Conservation (phyloP, 2,113 vertebrate species). For the Paracanthobrama guichenoti region DNA sequence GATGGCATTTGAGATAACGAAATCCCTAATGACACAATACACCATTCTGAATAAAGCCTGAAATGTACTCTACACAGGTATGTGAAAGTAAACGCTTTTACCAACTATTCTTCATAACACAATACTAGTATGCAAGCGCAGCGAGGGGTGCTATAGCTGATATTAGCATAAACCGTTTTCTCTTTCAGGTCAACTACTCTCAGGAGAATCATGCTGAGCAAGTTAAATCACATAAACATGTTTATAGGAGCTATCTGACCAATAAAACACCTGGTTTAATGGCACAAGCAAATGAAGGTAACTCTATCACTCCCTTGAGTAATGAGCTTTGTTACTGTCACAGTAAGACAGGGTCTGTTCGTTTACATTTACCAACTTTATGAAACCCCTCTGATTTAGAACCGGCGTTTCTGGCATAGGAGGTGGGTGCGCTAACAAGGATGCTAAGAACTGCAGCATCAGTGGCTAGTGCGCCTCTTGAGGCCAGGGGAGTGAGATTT, state of each 20-base stretch:
- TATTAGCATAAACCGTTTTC: background rate
- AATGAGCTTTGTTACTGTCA: background rate
- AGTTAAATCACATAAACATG: background rate
- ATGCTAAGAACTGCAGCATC: too few relatives aligned
- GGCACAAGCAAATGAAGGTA: background rate
- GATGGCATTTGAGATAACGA: background rate
- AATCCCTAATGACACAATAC: background rate
- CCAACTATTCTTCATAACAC: too few relatives aligned
- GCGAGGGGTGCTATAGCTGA: background rate
- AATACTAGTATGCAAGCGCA: background rate
- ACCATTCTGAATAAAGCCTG: background rate
- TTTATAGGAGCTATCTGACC: background rate
- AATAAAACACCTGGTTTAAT: background rate
- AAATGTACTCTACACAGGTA: background rate
- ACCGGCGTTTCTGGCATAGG: too few relatives aligned
- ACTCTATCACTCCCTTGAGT: background rate
- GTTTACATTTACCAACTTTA: background rate
- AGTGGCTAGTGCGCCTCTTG: too few relatives aligned
- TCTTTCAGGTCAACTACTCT: constrained; percentile 17
- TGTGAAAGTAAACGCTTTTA: too few relatives aligned
- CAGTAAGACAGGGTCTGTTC: background rate
- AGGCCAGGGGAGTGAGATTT: too few relatives aligned
- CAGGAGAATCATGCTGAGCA: constrained; percentile 1
- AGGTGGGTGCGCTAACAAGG: too few relatives aligned
- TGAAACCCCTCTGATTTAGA: too few relatives aligned